Evolutionary conservation across 1,140 invertebrate species (phyloP).

Genomic region (Cyclina sinensis): DNA sequence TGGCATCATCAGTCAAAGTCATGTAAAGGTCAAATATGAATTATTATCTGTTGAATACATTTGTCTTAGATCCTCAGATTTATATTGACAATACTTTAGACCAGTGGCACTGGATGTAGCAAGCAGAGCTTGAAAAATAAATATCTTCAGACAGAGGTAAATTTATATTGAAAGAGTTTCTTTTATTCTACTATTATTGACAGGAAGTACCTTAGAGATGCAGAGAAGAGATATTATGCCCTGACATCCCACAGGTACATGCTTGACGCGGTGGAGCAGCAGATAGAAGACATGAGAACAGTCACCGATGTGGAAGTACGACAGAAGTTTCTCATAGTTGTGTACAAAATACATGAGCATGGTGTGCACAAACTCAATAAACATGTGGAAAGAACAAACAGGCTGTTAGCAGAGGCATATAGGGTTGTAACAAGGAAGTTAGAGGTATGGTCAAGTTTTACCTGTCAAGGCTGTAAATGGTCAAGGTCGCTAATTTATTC

Average conservation of each 20-base stretch:
- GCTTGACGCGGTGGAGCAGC: conserved; percentile 73
- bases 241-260: conserved; percentile 89
- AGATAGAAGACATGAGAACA: conserved; percentile 67
- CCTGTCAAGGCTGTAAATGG: too few species aligned
- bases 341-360: conserved; percentile 72
- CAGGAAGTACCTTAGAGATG: conserved; percentile 93
- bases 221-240: conserved; percentile 92
- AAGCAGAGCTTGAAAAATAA: too few species aligned
- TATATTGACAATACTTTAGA: too few species aligned
- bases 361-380: conserved; percentile 69
- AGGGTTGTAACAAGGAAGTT: conserved; percentile 56
- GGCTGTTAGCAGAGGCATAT: conserved; percentile 72
- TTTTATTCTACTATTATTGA: too few species aligned
- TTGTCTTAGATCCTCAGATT: too few species aligned
- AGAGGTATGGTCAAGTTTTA: conserved; percentile 13
- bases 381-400: conserved; percentile 61
- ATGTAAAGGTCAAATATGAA: too few species aligned
- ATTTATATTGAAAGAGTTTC: too few species aligned
- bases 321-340: conserved; percentile 70
- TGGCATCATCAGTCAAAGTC: too few species aligned
- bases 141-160: too few species aligned
- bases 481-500: too few species aligned
- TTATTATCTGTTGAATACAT: too few species aligned
- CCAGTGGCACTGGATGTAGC: too few species aligned
- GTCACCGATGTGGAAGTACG: conserved; percentile 45